Evolutionary conservation across 2,797 vertebrate genomes (phyloP).

Genomic region (Dicrostonyx torquatus): DNA sequence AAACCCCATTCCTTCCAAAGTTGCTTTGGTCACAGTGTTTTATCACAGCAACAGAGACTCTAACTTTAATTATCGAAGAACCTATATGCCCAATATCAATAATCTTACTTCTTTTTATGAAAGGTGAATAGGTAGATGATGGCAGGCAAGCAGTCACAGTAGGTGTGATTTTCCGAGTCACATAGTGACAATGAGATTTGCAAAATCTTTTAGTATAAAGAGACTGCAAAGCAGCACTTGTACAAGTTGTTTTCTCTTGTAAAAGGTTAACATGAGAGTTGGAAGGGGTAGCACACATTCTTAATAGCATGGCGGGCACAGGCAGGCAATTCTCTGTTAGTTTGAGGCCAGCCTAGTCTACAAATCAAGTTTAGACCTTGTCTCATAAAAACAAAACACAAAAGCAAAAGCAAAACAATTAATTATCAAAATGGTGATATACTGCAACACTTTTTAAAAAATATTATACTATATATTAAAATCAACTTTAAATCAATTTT

Average conservation of each 20-base stretch:
- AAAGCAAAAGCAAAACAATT: background rate
- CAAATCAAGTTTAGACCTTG: background rate
- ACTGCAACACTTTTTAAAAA: background rate
- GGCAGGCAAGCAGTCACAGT: background rate
- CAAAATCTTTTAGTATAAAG: constrained; percentile 28
- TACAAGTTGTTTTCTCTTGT: background rate
- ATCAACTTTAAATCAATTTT: background rate
- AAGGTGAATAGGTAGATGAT: background rate
- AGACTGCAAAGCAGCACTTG: background rate
- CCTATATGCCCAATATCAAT: background rate
- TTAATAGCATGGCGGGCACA: background rate
- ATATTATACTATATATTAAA: background rate
- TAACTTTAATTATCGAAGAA: background rate
- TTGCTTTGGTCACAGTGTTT: background rate
- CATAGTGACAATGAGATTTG: background rate
- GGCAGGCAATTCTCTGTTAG: background rate
- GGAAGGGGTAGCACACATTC: background rate
- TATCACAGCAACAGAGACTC: background rate
- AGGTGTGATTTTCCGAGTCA: background rate
- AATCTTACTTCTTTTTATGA: background rate
- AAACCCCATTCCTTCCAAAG: no score
- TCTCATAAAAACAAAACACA: background rate
- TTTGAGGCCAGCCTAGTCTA: background rate
- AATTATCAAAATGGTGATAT: background rate
- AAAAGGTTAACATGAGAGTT: background rate